These are phyloP conservation scores for Pachypanchax playfairii DNA, from an alignment of 2,113 vertebrate genomes.

Conservation along the genomic window DNA sequence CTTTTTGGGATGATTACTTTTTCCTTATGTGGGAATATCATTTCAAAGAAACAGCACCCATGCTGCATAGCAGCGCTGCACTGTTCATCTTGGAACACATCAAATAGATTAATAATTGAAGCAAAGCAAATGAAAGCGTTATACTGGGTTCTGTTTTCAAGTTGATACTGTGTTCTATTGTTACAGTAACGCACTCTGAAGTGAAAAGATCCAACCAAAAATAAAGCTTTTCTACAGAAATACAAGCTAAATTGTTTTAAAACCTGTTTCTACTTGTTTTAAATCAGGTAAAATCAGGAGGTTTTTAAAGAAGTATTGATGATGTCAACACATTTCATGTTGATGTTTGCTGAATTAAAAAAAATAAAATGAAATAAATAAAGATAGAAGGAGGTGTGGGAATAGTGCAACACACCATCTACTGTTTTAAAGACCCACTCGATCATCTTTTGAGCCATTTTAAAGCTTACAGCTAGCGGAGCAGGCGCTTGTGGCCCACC, in stretches of 20 bases:
- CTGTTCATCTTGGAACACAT: background rate
- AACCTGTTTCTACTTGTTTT: background rate
- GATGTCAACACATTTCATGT: too few species aligned
- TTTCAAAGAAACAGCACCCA: background rate
- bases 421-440: background rate
- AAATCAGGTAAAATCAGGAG: too few species aligned
- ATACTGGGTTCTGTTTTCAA: background rate
- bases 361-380: too few species aligned
- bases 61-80: background rate
- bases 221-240: background rate
- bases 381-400: too few species aligned
- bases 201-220: background rate
- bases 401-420: background rate
- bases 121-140: slow-evolving; percentile 18
- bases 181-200: slow-evolving; percentile 1
- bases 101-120: background rate
- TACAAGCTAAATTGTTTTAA: background rate
- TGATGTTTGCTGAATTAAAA: too few species aligned
- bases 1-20: background rate
- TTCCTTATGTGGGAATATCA: background rate
- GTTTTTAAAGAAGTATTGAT: background rate
- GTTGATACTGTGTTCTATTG: slow-evolving; percentile 10
- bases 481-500: too few species aligned
- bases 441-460: too few species aligned
- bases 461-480: too few species aligned